Percentiles rank a stretch among this genome's conserved stretches.
Evolutionary conservation across 2,888 invertebrate species (phyloP).

Genomic region (Campoplex nolae): DNA sequence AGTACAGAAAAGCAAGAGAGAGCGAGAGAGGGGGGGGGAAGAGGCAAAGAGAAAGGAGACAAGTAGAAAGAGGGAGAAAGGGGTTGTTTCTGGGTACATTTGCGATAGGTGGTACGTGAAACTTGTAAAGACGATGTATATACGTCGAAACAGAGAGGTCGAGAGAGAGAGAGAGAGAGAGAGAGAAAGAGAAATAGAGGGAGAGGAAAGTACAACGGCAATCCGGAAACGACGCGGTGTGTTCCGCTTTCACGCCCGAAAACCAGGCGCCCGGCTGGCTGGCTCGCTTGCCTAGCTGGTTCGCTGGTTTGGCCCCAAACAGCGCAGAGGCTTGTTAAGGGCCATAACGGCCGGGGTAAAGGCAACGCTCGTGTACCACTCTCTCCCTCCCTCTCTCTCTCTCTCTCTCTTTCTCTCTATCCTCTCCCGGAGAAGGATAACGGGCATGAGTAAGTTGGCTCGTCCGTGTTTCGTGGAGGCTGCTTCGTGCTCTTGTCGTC

Average conservation of each 20-base stretch:
- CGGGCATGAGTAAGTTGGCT: constrained; percentile 70
- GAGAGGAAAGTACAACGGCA: constrained; percentile 51
- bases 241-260: constrained; percentile 70
- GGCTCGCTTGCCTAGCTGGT: constrained; percentile 61
- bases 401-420: not conserved
- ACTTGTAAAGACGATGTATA: constrained; percentile 58
- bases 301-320: constrained; percentile 60
- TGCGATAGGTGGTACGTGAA: constrained; percentile 39
- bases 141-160: constrained; percentile 17
- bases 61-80: not conserved
- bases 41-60: not conserved
- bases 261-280: constrained; percentile 69
- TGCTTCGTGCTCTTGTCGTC: constrained; percentile 56
- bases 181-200: constrained; percentile 15
- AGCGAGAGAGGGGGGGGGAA: not conserved
- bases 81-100: constrained; percentile 41
- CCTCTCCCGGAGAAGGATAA: constrained; percentile 55
- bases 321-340: constrained; percentile 65
- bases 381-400: not conserved
- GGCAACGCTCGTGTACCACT: constrained; percentile 34
- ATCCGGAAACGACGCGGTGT: constrained; percentile 69
- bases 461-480: constrained; percentile 70
- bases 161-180: constrained; percentile 15
- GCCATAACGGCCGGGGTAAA: constrained; percentile 54
- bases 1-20: not conserved